Percentiles rank a stretch among this genome's conserved stretches.
phyloP scores from a whole-genome alignment of 2,888 invertebrate species.

The Drosophila peninsularis region DNA sequence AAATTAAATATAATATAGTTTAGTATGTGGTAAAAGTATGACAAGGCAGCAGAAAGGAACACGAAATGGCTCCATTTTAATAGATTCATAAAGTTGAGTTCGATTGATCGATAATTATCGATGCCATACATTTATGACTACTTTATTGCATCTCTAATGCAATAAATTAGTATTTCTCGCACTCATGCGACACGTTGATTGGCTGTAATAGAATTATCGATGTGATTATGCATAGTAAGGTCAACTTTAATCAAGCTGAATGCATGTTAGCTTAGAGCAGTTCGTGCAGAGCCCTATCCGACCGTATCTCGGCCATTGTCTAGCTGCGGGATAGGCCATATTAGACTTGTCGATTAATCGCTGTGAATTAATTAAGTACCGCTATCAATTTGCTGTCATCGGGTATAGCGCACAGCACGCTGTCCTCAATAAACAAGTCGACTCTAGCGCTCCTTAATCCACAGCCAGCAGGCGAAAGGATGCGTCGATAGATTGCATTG shows the following conservation, averaged over 20 bases:
- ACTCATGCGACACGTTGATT: neutral
- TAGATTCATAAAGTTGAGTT: neutral
- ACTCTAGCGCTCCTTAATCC: conserved; percentile 21
- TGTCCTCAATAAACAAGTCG: conserved; percentile 20
- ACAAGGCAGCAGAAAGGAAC: neutral
- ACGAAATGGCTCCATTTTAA: neutral
- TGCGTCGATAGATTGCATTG: conserved; percentile 50
- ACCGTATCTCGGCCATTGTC: conserved; percentile 35
- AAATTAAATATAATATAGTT: neutral
- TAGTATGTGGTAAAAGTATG: neutral
- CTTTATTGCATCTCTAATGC: neutral
- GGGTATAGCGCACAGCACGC: conserved; percentile 51
- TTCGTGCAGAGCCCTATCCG: conserved; percentile 27
- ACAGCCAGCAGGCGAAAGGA: conserved; percentile 19
- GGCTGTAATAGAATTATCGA: neutral
- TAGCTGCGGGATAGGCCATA: conserved; percentile 25
- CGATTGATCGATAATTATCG: neutral
- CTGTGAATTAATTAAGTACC: conserved; percentile 62
- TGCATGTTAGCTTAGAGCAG: conserved; percentile 19
- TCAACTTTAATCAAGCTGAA: conserved; percentile 2
- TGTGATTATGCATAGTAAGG: neutral
- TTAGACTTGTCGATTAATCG: conserved; percentile 30
- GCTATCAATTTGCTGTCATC: conserved; percentile 66
- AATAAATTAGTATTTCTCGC: neutral
- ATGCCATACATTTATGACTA: neutral